phyloP scores from a whole-genome alignment of 2,113 vertebrate species.

The Urocynchramus pylzowi region DNA sequence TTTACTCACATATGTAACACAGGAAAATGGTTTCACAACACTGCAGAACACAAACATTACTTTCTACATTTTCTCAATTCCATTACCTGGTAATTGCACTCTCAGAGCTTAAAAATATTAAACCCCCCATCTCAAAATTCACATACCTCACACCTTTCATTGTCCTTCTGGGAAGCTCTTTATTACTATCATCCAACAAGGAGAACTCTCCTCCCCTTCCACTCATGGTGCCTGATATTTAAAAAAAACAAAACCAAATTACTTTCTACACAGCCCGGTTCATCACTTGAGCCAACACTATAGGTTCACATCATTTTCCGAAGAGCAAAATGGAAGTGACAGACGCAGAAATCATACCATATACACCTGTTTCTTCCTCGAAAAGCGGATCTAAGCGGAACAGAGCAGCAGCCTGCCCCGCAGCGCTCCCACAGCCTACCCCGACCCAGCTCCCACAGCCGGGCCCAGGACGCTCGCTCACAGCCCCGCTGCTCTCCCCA shows the following conservation, averaged over 20 bases:
- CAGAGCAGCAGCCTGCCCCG: rapidly evolving
- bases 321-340: rapidly evolving
- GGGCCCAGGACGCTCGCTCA: too few relatives aligned
- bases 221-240: not conserved
- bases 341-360: rapidly evolving
- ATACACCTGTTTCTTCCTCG: rapidly evolving
- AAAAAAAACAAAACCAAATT: too few relatives aligned
- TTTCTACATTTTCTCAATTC: not conserved
- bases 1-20: rapidly evolving
- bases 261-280: not conserved
- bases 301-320: rapidly evolving
- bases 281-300: not conserved
- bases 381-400: rapidly evolving
- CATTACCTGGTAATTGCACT: not conserved
- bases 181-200: not conserved
- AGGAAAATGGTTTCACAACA: not conserved
- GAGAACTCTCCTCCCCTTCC: not conserved
- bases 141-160: constrained; percentile 20
- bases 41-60: not conserved
- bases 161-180: not conserved
- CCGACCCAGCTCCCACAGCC: rapidly evolving
- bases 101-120: not conserved
- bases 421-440: too few relatives aligned
- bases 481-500: too few relatives aligned
- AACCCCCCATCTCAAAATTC: not conserved